Evolutionary conservation across 92 coral and sea anemone species (phyloP).

Genomic region (Metridium senile): DNA sequence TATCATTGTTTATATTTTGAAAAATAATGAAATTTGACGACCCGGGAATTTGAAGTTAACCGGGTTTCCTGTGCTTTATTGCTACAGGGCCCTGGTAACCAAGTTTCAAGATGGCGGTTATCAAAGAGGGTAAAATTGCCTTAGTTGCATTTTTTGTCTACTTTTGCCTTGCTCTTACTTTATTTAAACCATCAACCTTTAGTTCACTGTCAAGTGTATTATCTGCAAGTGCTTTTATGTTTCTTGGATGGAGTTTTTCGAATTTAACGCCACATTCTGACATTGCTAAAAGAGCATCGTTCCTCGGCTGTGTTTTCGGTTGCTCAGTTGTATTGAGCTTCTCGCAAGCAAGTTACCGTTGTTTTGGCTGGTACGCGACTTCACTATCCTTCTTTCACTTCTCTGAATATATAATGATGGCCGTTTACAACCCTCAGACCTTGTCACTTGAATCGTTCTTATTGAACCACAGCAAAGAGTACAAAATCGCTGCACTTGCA

Average conservation of each 20-base stretch:
- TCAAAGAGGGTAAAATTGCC: conserved; percentile 65
- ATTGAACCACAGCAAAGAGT: conserved; percentile 88
- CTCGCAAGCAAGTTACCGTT: conserved; percentile 46
- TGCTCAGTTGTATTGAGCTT: conserved; percentile 60
- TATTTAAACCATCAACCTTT: conserved; percentile 26
- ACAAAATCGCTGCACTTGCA: conserved; percentile 86
- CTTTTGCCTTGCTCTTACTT: conserved; percentile 44
- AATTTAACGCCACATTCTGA: conserved; percentile 61
- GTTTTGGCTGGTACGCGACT: conserved; percentile 90
- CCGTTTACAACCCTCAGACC: conserved; percentile 77
- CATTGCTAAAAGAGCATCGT: conserved; percentile 76
- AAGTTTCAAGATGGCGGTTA: conserved; percentile 11
- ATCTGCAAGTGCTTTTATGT: conserved; percentile 31
- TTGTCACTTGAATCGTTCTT: conserved; percentile 83
- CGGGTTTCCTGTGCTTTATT: conserved; percentile 21
- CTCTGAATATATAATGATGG: conserved; percentile 92
- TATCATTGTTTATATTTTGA: too few relatives aligned
- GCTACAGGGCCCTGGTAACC: neutral
- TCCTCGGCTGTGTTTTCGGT: conserved; percentile 76
- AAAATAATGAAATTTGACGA: too few relatives aligned
- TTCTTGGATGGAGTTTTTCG: conserved; percentile 53
- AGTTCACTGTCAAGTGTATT: conserved; percentile 29
- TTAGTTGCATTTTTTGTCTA: conserved; percentile 58
- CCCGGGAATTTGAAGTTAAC: neutral
- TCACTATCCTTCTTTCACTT: conserved; percentile 87